These are phyloP conservation scores for Isaurus tuberculatus DNA, from an alignment of 92 coral and sea anemone genomes.

Conservation along the genomic window DNA sequence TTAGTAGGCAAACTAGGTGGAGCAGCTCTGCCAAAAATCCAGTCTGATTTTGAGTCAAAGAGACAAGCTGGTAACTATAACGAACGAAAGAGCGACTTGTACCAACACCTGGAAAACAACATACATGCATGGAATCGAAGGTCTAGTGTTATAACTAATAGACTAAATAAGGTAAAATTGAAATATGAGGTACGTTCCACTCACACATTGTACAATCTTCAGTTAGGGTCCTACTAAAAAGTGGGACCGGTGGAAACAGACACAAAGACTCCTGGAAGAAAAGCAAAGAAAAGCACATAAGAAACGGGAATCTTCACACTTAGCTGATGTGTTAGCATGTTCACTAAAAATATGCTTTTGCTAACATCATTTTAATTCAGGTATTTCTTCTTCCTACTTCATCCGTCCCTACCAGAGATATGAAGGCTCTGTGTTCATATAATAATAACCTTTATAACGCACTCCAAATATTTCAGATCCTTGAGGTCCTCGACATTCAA, in stretches of 20 bases:
- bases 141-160: background rate
- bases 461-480: background rate
- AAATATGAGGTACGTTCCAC: background rate
- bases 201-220: slow-evolving; percentile 7
- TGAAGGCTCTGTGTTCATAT: no score
- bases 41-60: no score
- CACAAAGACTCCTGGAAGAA: slow-evolving; percentile 19
- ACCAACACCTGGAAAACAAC: background rate
- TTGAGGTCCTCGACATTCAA: background rate
- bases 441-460: background rate
- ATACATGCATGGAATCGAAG: background rate
- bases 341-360: no score
- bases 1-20: no score
- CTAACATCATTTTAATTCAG: no score
- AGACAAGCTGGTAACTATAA: background rate
- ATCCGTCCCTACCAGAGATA: no score
- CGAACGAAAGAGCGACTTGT: background rate
- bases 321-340: no score
- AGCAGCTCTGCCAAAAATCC: no score
- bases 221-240: slow-evolving; percentile 17
- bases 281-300: background rate
- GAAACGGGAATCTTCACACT: background rate
- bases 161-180: background rate
- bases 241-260: slow-evolving; percentile 10
- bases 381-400: no score